These are phyloP conservation scores for Picus viridis DNA, from an alignment of 2,797 vertebrate species.

Conservation along the genomic window DNA sequence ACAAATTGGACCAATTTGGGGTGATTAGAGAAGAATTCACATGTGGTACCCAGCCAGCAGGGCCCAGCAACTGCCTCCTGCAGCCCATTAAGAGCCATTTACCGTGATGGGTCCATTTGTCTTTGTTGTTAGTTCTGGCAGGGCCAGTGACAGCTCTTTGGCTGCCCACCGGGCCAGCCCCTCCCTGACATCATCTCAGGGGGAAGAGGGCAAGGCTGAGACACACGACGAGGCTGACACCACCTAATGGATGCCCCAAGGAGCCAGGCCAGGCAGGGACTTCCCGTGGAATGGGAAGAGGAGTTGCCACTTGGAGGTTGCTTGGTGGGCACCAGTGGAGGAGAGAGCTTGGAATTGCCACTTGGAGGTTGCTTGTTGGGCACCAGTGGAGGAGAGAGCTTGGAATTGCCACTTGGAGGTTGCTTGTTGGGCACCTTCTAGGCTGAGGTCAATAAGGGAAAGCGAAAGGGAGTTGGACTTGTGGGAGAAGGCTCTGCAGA, in stretches of 20 bases:
- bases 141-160: slow-evolving; percentile 87
- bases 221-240: slow-evolving; percentile 79
- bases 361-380: too few relatives aligned
- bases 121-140: slow-evolving; percentile 87
- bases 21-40: slow-evolving; percentile 88
- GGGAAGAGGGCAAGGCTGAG: slow-evolving; percentile 83
- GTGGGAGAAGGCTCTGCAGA: too few relatives aligned
- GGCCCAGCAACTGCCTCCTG: slow-evolving; percentile 74
- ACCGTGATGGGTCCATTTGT: slow-evolving; percentile 95
- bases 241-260: slow-evolving; percentile 76
- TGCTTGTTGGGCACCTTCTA: too few relatives aligned
- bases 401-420: too few relatives aligned
- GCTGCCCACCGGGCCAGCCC: slow-evolving; percentile 82
- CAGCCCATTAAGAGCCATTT: slow-evolving; percentile 95
- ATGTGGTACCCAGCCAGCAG: slow-evolving; percentile 86
- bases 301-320: not conserved
- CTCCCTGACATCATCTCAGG: slow-evolving; percentile 80
- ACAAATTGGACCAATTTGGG: slow-evolving; percentile 93
- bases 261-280: slow-evolving; percentile 83
- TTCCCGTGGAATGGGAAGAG: not conserved
- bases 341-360: too few relatives aligned
- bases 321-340: not conserved
- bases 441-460: too few relatives aligned
- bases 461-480: too few relatives aligned
- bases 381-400: too few relatives aligned